Evolutionary conservation across 2,113 vertebrate species (phyloP).

Genomic region (Sakesphorus luctuosus): DNA sequence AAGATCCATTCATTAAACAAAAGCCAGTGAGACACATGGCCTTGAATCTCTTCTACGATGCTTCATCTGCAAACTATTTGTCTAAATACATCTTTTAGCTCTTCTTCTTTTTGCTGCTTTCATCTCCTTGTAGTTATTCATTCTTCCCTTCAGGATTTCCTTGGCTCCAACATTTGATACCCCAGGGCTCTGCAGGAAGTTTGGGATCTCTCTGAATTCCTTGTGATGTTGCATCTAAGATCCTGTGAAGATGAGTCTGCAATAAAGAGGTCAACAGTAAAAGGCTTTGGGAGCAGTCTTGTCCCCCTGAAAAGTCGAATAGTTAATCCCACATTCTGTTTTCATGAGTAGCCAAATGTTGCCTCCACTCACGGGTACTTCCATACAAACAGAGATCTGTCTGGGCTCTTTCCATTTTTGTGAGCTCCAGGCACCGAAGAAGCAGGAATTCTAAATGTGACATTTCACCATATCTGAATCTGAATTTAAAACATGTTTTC

Average conservation of each 20-base stretch:
- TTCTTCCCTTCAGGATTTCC: background rate
- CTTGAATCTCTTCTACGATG: background rate
- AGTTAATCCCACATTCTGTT: background rate
- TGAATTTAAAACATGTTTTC: background rate
- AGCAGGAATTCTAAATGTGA: background rate
- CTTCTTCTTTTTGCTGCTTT: background rate
- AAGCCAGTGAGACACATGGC: background rate
- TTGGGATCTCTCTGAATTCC: background rate
- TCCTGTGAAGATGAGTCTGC: background rate
- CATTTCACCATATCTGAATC: background rate
- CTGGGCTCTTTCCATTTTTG: background rate
- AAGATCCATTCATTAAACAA: background rate
- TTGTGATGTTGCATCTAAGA: background rate
- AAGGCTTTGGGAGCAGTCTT: background rate
- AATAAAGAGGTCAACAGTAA: background rate
- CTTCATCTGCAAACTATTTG: background rate
- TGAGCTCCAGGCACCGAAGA: background rate
- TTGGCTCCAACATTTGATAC: background rate
- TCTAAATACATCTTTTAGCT: background rate
- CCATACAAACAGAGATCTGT: background rate
- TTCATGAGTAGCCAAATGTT: background rate
- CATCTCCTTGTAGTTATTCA: background rate
- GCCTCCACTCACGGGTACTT: background rate
- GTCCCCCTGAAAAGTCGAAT: background rate
- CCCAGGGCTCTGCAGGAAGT: rapidly evolving